These are phyloP conservation scores for Yponomeuta sedellus DNA, from an alignment of 2,888 invertebrate species.

Conservation along the genomic window DNA sequence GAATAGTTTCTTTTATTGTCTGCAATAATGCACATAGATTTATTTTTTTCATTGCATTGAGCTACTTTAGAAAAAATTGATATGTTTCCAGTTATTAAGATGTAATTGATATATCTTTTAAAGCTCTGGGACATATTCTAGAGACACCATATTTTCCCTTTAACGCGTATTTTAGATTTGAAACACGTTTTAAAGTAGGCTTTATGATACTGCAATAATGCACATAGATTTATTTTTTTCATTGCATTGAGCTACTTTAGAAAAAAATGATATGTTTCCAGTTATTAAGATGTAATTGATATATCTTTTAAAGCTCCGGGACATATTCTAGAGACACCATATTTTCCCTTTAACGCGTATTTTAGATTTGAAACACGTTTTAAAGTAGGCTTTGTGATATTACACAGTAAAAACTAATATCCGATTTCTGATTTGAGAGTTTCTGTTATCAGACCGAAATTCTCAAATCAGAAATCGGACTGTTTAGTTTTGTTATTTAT, in stretches of 20 bases:
- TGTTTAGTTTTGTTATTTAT: too few relatives aligned
- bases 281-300: background rate
- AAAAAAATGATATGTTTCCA: background rate
- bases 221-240: background rate
- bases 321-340: background rate
- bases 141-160: background rate
- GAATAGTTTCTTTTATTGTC: conserved; percentile 45
- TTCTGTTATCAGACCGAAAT: too few relatives aligned
- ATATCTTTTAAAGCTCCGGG: background rate
- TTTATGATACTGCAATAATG: conserved; percentile 23
- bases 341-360: background rate
- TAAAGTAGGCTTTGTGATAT: background rate
- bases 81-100: background rate
- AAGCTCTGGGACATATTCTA: background rate
- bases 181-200: background rate
- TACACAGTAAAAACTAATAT: background rate
- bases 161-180: background rate
- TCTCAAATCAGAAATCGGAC: too few relatives aligned
- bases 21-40: conserved; percentile 20
- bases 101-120: background rate
- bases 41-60: background rate
- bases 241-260: background rate
- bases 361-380: background rate
- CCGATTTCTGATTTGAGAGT: too few relatives aligned
- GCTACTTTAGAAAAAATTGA: background rate